Conservation (phyloP, 2,113 vertebrate species). For the Myanophis thanlyinensis region DNA sequence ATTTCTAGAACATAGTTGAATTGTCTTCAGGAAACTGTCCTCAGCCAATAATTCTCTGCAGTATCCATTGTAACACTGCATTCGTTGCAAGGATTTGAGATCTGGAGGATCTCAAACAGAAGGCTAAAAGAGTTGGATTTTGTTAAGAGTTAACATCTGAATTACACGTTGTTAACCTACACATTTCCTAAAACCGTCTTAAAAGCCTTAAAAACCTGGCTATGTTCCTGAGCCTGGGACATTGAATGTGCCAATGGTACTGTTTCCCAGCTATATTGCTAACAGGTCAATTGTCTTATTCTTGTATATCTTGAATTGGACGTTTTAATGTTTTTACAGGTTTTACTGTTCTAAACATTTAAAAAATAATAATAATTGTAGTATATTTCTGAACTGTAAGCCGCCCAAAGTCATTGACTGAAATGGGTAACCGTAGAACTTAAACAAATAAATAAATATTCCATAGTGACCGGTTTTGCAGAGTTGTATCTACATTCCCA, state of each 20-base stretch:
- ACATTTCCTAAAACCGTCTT: conserved; percentile 10
- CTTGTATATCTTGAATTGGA: not conserved
- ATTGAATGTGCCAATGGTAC: not conserved
- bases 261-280: not conserved
- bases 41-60: not conserved
- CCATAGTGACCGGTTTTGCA: conserved; percentile 48
- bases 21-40: conserved; percentile 21
- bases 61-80: not conserved
- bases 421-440: not conserved
- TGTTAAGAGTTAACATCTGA: not conserved
- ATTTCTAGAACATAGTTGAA: not conserved
- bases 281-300: not conserved
- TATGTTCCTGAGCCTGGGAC: not conserved
- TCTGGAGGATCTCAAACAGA: not conserved
- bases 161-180: conserved; percentile 46
- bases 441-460: not conserved
- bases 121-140: not conserved
- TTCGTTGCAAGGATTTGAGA: not conserved
- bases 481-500: conserved; percentile 29
- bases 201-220: not conserved
- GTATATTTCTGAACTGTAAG: not conserved
- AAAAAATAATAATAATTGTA: not conserved
- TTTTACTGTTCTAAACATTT: not conserved
- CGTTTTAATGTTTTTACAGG: not conserved
- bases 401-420: not conserved